phyloP scores from a whole-genome alignment of 1,140 invertebrate species.

The Wiebesia pumilae region DNA sequence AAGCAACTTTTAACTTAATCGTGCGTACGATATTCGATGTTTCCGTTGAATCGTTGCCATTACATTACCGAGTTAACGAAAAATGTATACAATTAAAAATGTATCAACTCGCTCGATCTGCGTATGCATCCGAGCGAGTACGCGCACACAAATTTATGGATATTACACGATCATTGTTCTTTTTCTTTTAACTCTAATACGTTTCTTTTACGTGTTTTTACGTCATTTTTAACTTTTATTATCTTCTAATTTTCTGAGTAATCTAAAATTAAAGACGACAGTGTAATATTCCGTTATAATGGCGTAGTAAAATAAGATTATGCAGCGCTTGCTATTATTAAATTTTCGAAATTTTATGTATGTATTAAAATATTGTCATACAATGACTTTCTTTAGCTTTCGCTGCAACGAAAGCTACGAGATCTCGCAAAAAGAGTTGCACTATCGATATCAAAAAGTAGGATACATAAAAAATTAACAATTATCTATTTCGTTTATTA shows the following conservation, averaged over 20 bases:
- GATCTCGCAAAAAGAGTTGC: background rate
- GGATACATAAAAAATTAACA: no score
- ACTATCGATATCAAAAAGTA: background rate
- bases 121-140: no score
- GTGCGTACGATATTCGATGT: no score
- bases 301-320: background rate
- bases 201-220: background rate
- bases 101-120: no score
- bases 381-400: background rate
- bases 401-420: background rate
- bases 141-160: no score
- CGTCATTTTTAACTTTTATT: background rate
- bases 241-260: constrained; percentile 3
- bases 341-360: background rate
- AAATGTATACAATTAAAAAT: no score
- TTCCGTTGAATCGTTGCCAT: no score
- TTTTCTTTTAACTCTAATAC: background rate
- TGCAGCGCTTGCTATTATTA: background rate
- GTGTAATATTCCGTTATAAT: background rate
- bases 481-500: no score
- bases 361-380: background rate
- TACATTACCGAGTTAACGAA: no score
- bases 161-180: background rate
- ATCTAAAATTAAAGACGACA: background rate
- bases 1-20: no score